Percentiles rank a stretch among this genome's conserved stretches.
phyloP scores from a whole-genome alignment of 2,797 vertebrate species.

The Galago senegalensis region DNA sequence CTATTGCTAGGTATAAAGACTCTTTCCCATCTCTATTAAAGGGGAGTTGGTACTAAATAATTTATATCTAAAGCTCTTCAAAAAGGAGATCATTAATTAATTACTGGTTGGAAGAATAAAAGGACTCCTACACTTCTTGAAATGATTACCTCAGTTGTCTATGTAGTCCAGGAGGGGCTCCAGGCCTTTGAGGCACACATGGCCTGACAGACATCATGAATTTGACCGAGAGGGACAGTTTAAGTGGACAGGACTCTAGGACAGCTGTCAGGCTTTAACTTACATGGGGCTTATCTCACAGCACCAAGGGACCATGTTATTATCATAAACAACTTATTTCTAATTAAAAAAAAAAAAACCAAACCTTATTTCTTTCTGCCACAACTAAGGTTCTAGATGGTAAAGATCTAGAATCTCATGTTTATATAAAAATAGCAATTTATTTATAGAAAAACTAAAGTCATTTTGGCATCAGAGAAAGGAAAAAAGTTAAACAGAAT shows the following conservation, averaged over 20 bases:
- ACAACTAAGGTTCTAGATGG: not conserved
- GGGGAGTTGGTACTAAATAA: not conserved
- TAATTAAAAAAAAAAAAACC: no score
- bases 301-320: not conserved
- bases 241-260: not conserved
- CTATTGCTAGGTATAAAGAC: not conserved
- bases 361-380: not conserved
- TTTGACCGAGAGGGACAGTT: not conserved
- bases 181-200: not conserved
- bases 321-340: slow-evolving; percentile 18
- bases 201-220: not conserved
- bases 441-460: not conserved
- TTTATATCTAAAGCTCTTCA: slow-evolving; percentile 31
- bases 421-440: not conserved
- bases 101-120: not conserved
- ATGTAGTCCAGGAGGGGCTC: not conserved
- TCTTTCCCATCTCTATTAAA: not conserved
- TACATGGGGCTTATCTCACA: not conserved
- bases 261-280: not conserved
- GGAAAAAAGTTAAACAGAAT: slow-evolving; percentile 16
- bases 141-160: slow-evolving; percentile 16
- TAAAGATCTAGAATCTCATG: not conserved
- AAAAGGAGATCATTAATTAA: not conserved
- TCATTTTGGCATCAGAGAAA: slow-evolving; percentile 28
- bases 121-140: not conserved